A percentile compares a stretch with the other conserved stretches of the same genome.
Conservation (phyloP, 2,797 vertebrate species). For the Dromococcyx pavoninus region DNA sequence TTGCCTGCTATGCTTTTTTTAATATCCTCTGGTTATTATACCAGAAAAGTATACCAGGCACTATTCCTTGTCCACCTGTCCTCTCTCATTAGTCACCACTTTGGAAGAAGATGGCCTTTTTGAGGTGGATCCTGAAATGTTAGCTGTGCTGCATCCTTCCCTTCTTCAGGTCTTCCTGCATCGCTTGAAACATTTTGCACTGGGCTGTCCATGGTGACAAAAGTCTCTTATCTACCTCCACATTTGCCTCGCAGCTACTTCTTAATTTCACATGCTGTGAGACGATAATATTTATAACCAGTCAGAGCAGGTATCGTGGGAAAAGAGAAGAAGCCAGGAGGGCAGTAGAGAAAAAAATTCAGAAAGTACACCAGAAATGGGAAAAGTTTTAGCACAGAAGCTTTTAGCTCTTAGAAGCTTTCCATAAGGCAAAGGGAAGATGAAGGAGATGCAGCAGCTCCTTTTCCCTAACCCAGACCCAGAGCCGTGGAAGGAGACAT, state of each 20-base stretch:
- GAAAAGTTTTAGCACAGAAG: background rate
- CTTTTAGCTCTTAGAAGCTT: background rate
- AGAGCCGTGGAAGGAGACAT: background rate
- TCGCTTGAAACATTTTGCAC: background rate
- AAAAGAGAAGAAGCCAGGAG: background rate
- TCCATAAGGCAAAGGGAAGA: background rate
- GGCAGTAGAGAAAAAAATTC: background rate
- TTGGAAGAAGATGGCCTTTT: background rate
- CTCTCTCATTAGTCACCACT: background rate
- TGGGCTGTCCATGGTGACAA: background rate
- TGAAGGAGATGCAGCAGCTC: background rate
- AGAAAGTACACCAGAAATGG: background rate
- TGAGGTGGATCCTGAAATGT: background rate
- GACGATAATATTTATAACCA: background rate
- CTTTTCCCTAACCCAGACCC: background rate
- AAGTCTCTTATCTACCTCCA: background rate
- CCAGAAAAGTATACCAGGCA: background rate
- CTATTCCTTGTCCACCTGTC: background rate
- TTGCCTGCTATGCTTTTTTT: background rate
- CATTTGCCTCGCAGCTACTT: background rate
- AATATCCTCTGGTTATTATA: background rate
- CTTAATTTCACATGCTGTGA: background rate
- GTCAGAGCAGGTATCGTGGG: background rate
- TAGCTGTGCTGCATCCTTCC: background rate
- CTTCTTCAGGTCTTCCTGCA: background rate